A percentile compares a stretch with the other conserved stretches of the same genome.
phyloP scores from a whole-genome alignment of 2,888 invertebrate genomes.

The Pterostichus niger region DNA sequence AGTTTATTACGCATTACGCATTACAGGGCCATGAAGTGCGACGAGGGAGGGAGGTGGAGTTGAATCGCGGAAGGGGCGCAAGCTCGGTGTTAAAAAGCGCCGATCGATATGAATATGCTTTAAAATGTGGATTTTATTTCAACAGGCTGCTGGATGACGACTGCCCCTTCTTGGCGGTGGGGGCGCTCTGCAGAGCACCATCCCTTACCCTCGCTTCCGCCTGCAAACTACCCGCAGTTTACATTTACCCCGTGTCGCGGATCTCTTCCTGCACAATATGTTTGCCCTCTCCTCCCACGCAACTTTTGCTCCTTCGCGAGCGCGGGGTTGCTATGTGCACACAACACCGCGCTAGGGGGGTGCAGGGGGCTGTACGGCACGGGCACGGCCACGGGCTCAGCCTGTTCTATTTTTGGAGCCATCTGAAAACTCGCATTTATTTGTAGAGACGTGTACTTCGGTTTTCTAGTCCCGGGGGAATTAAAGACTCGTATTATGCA shows the following conservation, averaged over 20 bases:
- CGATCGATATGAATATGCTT: conserved; percentile 84
- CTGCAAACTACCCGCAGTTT: conserved; percentile 75
- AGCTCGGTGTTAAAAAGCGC: conserved; percentile 81
- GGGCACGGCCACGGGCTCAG: conserved; percentile 67
- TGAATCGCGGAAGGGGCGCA: conserved; percentile 70
- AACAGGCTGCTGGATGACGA: conserved; percentile 76
- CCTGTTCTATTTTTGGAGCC: conserved; percentile 60
- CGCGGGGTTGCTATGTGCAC: conserved; percentile 67
- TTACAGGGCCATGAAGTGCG: conserved; percentile 66
- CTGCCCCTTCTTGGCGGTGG: conserved; percentile 71
- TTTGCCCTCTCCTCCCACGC: conserved; percentile 66
- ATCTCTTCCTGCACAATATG: conserved; percentile 59
- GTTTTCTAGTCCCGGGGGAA: conserved; percentile 34
- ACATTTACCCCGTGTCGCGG: conserved; percentile 72
- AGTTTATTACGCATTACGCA: conserved; percentile 71
- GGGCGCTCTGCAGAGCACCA: conserved; percentile 68
- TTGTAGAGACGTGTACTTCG: conserved; percentile 56
- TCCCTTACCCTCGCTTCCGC: conserved; percentile 63
- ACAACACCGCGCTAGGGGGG: conserved; percentile 68
- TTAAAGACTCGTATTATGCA: no score
- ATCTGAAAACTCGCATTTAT: conserved; percentile 63
- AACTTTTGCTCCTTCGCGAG: conserved; percentile 66
- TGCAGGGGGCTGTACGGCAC: conserved; percentile 69
- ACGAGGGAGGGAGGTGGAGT: conserved; percentile 8
- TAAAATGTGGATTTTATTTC: conserved; percentile 84